These are phyloP conservation scores for Cancer borealis DNA, from an alignment of 2,888 invertebrate species.

Conservation along the genomic window DNA sequence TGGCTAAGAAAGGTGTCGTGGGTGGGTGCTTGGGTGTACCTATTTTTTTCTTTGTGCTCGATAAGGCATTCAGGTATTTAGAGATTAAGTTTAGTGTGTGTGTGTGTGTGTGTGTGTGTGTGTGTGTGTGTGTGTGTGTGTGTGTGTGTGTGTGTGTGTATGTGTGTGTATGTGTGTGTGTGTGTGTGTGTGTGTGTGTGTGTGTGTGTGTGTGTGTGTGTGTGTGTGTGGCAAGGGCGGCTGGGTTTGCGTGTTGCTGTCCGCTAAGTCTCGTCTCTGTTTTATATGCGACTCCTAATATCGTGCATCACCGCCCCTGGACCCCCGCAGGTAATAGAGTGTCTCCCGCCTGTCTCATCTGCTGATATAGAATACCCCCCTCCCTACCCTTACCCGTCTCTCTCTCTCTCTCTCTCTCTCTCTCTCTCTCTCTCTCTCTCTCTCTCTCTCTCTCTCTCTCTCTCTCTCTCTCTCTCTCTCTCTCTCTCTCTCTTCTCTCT, in stretches of 20 bases:
- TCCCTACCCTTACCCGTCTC: not conserved
- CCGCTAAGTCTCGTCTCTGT: slow-evolving; percentile 50
- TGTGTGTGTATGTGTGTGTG: slow-evolving; percentile 6
- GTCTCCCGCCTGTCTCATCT: slow-evolving; percentile 60
- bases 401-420: not conserved
- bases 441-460: slow-evolving; percentile 3
- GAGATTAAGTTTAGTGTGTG: slow-evolving; percentile 3
- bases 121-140: no score
- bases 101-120: not conserved
- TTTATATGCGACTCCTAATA: slow-evolving; percentile 55
- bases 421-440: slow-evolving; percentile 32
- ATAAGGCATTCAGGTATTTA: no score
- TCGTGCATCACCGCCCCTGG: slow-evolving; percentile 48
- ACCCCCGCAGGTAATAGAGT: slow-evolving; percentile 47
- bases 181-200: not conserved
- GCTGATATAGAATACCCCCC: slow-evolving; percentile 46
- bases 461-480: slow-evolving; percentile 12
- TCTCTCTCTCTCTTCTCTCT: not conserved
- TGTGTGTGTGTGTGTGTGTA: not conserved
- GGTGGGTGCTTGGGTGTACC: no score
- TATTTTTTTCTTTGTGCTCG: no score
- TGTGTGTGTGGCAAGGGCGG: slow-evolving; percentile 46
- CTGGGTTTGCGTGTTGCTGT: slow-evolving; percentile 46
- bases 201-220: slow-evolving; percentile 54
- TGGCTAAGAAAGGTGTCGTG: no score